Base-by-base conservation (phyloP, 1,140 invertebrate genomes). In the Drusus annulatus region DNA sequence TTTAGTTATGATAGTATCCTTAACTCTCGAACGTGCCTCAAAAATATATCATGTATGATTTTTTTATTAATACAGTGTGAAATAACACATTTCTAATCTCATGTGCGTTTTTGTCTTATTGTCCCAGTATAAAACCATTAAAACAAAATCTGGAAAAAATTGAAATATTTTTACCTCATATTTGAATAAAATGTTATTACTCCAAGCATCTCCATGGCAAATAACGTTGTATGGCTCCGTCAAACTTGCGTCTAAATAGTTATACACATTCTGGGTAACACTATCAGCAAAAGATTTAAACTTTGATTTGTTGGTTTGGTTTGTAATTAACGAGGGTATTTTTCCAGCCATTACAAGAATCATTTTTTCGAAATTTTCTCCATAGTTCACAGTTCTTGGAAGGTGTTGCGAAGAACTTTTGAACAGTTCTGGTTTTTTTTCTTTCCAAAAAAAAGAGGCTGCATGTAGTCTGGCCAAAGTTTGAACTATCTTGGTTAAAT, bases 391-490 rank as follows among this genome's bases (percentile, higher is more conserved):
- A 23, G 62, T n/a, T 15, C 45, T 28, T 17, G 62, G n/a, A 65
- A 65, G 25, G n/a, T 65, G 25, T 21, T 65, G n/a, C 62, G 62
- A 31, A 13, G 15, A 17, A 17, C 25, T 65, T 5, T 15, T n/a
- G 17, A 65, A 65, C 3, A 65, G 17, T 16, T 31, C 31, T 17
- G 56, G 25, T 28, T 83, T 17, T 5, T 45, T 15, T 75, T 74
- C 45, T n/a, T 80, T 83, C 51, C 80, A 21, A 4, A 31, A 36
- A 28, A 83, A 83, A 0, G 87, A 86, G 0, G 85, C 45, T 0
- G 91, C 91, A 80, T 92, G 91, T 81, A 91, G 91, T 13, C 89
- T 88, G 0, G 91, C 91, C 17, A 92, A 82, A 15, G 88, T 88
- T 25, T 89, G 89, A 0, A 92, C 85, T 0, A 90, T 88, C 6